Conservation (phyloP, 2,888 invertebrate species). For the Anarsia innoxiella region DNA sequence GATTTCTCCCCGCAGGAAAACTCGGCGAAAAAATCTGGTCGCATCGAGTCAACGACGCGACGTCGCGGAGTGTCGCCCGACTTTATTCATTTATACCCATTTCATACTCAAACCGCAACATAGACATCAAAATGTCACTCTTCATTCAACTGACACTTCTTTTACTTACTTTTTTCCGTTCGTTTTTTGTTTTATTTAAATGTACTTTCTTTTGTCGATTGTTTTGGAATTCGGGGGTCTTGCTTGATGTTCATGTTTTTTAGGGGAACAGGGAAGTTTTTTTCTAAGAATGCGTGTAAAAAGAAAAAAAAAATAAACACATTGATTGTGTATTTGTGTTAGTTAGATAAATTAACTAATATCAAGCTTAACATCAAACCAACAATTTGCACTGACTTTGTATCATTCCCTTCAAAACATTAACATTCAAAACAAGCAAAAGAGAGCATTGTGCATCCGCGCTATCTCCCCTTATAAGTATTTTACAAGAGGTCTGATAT, state of each 20-base stretch:
- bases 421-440: too few species aligned
- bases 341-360: too few species aligned
- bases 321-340: too few species aligned
- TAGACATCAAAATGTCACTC: not conserved
- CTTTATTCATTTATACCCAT: constrained; percentile 16
- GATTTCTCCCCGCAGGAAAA: constrained; percentile 33
- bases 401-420: too few species aligned
- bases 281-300: too few species aligned
- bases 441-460: not conserved
- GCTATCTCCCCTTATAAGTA: constrained; percentile 28
- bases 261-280: too few species aligned
- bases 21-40: constrained; percentile 30
- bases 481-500: constrained; percentile 40
- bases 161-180: too few species aligned
- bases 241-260: too few species aligned
- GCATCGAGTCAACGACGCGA: constrained; percentile 8
- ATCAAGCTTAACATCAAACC: too few species aligned
- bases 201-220: not conserved
- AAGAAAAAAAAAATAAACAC: too few species aligned
- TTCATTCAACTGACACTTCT: not conserved
- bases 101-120: not conserved
- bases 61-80: constrained; percentile 14
- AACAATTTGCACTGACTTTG: too few species aligned
- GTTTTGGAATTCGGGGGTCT: not conserved
- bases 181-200: not conserved